phyloP scores from a whole-genome alignment of 64 coral and sea anemone genomes.

The Stichodactyla mertensii region DNA sequence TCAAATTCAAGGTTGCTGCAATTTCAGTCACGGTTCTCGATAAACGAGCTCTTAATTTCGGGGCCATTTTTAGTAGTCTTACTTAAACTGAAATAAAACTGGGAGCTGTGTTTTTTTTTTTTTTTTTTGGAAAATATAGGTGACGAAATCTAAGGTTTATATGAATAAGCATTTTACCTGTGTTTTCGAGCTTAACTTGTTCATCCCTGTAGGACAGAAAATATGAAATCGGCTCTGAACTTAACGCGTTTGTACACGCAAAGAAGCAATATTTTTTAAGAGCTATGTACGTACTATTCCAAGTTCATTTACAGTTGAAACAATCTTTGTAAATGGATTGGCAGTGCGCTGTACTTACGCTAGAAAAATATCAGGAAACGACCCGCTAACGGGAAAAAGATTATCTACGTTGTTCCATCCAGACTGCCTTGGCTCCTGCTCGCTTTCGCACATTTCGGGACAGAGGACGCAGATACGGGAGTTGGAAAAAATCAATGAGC shows the following conservation, averaged over 20 bases:
- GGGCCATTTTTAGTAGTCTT: not conserved
- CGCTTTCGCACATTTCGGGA: not conserved
- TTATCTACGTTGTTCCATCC: not conserved
- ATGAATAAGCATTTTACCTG: not conserved
- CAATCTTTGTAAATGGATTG: not conserved
- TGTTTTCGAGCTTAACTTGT: conserved; percentile 17
- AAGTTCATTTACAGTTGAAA: not conserved
- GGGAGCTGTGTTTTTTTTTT: no score
- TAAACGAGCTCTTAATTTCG: not conserved
- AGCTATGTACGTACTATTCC: not conserved
- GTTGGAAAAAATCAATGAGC: not conserved
- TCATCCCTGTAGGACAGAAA: conserved; percentile 14
- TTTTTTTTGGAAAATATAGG: not conserved
- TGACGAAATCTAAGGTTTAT: not conserved
- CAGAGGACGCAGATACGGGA: not conserved
- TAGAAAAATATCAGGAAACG: conserved; percentile 21
- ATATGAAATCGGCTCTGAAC: not conserved
- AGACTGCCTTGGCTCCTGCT: not conserved
- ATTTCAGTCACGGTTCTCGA: not conserved
- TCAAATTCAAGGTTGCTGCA: not conserved
- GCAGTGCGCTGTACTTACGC: not conserved
- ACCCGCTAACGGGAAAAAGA: conserved; percentile 4
- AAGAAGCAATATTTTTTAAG: not conserved
- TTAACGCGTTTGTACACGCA: conserved; percentile 18
- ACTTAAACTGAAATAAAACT: not conserved